Evolutionary conservation across 2,113 vertebrate species (phyloP).

Genomic region (Sylvilagus bachmani): DNA sequence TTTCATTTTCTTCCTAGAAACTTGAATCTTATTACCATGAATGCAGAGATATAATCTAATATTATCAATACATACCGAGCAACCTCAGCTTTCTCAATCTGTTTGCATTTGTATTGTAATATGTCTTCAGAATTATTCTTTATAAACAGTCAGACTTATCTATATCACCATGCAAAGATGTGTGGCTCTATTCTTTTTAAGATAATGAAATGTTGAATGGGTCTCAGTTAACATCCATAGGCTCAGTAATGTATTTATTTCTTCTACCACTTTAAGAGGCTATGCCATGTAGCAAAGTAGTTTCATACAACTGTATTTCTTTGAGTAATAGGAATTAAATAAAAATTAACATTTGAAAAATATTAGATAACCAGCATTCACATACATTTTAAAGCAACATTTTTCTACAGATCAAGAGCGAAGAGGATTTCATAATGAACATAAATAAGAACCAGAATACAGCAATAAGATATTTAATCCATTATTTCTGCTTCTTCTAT

Average conservation of each 20-base stretch:
- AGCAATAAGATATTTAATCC: neutral
- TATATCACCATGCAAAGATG: conserved; percentile 27
- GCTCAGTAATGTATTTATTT: conserved; percentile 52
- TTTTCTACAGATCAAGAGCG: neutral
- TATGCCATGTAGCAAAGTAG: neutral
- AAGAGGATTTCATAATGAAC: neutral
- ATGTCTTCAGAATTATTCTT: conserved; percentile 78
- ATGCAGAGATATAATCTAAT: conserved; percentile 81
- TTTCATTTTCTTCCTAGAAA: conserved; percentile 78
- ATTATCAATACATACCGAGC: conserved; percentile 69
- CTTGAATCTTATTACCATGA: conserved; percentile 81
- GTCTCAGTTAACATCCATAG: conserved; percentile 30
- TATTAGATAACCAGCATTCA: neutral
- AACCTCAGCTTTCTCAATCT: conserved; percentile 72
- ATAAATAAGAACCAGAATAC: neutral
- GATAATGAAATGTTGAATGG: conserved; percentile 72
- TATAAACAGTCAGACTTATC: conserved; percentile 67
- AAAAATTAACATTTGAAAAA: conserved; percentile 50
- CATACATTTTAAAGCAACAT: neutral
- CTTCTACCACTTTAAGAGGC: conserved; percentile 44
- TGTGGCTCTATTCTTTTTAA: conserved; percentile 59
- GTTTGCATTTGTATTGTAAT: conserved; percentile 80
- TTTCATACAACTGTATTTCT: conserved; percentile 41
- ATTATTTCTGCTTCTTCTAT: neutral
- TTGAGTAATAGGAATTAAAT: conserved; percentile 43